Evolutionary conservation across 2,888 invertebrate genomes (phyloP).

Genomic region (Syrista parreyssii): DNA sequence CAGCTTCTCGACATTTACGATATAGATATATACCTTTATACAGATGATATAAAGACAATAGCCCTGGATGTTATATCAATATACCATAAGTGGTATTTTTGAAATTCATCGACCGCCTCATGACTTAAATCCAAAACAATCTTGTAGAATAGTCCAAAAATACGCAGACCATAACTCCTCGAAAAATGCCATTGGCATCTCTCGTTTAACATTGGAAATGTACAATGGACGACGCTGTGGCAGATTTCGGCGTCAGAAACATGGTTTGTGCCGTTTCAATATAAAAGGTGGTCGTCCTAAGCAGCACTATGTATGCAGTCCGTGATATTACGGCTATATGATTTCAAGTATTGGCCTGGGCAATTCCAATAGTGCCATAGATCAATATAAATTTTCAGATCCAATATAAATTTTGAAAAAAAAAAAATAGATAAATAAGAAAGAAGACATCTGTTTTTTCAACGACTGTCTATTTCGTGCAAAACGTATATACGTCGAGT

Average conservation of each 20-base stretch:
- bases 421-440: not conserved
- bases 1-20: not conserved
- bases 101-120: not conserved
- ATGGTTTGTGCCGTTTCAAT: not conserved
- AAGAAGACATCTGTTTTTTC: not conserved
- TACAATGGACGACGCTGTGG: not conserved
- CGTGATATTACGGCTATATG: slow-evolving; percentile 3
- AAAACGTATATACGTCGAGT: not conserved
- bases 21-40: not conserved
- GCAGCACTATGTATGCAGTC: slow-evolving; percentile 3
- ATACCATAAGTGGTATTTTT: not conserved
- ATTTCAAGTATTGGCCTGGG: slow-evolving; percentile 2
- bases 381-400: not conserved
- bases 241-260: not conserved
- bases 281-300: slow-evolving; percentile 2
- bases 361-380: not conserved
- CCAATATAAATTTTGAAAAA: not conserved
- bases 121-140: not conserved
- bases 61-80: not conserved
- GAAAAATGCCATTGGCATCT: not conserved
- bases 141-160: not conserved
- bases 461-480: not conserved
- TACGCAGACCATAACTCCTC: not conserved
- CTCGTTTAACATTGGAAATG: not conserved
- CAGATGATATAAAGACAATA: not conserved